These are phyloP conservation scores for Heliconius congener DNA, from an alignment of 1,140 invertebrate genomes.

Conservation along the genomic window DNA sequence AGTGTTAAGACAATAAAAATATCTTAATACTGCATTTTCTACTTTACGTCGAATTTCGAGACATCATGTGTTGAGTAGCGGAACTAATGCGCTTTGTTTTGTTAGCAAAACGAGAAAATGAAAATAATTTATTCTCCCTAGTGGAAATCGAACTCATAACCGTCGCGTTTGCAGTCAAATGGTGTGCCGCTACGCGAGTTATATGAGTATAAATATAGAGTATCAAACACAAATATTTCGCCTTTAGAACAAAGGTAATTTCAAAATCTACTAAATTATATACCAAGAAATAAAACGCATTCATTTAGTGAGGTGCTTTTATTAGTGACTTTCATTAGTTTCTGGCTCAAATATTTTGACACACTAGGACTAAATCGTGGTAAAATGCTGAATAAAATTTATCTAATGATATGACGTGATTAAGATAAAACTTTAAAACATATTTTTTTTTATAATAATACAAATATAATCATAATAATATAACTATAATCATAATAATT, in stretches of 20 bases:
- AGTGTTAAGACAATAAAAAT: too few relatives aligned
- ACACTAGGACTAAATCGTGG: constrained; percentile 9
- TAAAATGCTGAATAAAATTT: constrained; percentile 25
- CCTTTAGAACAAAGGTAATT: too few relatives aligned
- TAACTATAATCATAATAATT: constrained; percentile 2
- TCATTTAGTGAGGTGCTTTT: constrained; percentile 25
- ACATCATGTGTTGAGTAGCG: too few relatives aligned
- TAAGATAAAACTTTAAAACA: constrained; percentile 24
- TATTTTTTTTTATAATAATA: constrained; percentile 10
- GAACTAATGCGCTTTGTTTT: too few relatives aligned
- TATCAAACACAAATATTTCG: neutral
- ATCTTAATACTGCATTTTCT: too few relatives aligned
- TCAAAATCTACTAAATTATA: neutral
- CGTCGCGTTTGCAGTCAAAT: too few relatives aligned
- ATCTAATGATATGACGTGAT: constrained; percentile 41
- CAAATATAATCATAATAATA: neutral
- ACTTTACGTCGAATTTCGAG: too few relatives aligned
- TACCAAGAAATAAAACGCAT: constrained; percentile 21
- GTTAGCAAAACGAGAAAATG: too few relatives aligned
- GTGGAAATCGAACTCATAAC: too few relatives aligned
- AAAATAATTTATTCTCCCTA: too few relatives aligned
- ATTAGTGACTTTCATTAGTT: constrained; percentile 21
- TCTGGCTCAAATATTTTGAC: constrained; percentile 21
- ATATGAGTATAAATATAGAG: too few relatives aligned
- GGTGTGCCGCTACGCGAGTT: too few relatives aligned